These are phyloP conservation scores for Myrmecobius fasciatus DNA, from an alignment of 2,113 vertebrate species.

Conservation along the genomic window DNA sequence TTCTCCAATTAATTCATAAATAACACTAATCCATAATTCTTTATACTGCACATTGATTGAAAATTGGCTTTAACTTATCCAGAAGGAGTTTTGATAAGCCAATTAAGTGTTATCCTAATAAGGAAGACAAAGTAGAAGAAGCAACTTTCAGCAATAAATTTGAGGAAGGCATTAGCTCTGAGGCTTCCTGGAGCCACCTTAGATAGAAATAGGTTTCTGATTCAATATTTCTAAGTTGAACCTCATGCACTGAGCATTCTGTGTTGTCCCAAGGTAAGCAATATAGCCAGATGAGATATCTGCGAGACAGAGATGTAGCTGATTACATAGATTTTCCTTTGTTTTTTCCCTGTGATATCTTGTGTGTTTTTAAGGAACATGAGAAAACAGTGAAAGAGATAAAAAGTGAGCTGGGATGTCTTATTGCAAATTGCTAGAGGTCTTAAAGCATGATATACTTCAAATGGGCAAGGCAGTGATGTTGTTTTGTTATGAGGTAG, in stretches of 20 bases:
- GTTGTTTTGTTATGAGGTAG: neutral
- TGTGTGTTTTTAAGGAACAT: neutral
- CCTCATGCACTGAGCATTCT: neutral
- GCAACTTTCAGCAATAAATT: neutral
- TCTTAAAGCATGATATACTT: neutral
- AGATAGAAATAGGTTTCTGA: neutral
- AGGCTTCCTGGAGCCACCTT: neutral
- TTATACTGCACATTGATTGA: neutral
- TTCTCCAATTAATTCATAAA: neutral
- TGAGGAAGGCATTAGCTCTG: neutral
- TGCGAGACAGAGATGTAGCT: neutral
- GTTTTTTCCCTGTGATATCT: neutral
- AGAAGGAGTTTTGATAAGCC: conserved; percentile 48
- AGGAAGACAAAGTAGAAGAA: neutral
- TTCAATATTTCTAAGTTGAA: neutral
- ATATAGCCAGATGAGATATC: neutral
- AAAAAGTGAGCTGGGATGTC: neutral
- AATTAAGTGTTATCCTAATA: neutral
- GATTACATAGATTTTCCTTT: neutral
- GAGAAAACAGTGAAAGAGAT: neutral
- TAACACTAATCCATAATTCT: conserved; percentile 34
- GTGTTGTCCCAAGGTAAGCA: neutral
- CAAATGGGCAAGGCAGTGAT: neutral
- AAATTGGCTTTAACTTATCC: conserved; percentile 33
- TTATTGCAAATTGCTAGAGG: neutral